These are phyloP conservation scores for Piliocolobus tephrosceles DNA, from an alignment of 2,113 vertebrate species.

Conservation along the genomic window DNA sequence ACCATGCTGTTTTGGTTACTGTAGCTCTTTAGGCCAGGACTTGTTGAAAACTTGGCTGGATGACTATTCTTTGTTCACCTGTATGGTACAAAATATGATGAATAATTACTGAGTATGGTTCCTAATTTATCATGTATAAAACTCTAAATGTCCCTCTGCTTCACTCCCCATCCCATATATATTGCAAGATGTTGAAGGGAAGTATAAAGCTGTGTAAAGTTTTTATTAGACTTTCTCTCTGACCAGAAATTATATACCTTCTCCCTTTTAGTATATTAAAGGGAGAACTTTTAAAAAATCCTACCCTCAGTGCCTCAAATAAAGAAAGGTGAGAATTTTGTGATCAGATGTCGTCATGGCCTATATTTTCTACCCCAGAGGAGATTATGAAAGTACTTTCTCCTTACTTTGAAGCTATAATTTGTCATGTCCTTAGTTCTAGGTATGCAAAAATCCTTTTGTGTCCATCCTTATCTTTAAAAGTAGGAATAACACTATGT, in stretches of 20 bases:
- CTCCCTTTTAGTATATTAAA: background rate
- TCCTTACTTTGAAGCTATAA: background rate
- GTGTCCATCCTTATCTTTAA: background rate
- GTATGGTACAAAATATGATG: background rate
- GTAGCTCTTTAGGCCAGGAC: background rate
- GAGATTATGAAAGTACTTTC: background rate
- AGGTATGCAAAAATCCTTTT: background rate
- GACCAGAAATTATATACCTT: background rate
- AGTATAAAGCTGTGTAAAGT: background rate
- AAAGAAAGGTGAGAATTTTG: background rate
- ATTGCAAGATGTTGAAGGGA: background rate
- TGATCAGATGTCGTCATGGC: background rate
- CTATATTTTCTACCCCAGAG: background rate
- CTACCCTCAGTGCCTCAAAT: background rate
- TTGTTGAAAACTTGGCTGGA: background rate
- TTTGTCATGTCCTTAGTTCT: background rate
- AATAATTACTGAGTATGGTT: background rate
- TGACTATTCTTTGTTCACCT: background rate
- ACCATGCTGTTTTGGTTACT: too few relatives aligned
- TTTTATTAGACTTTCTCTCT: background rate
- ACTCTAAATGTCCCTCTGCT: background rate
- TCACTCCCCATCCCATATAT: fast-evolving
- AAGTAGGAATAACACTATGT: background rate
- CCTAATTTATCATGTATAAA: background rate
- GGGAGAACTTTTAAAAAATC: background rate